Evolutionary conservation across 1,140 invertebrate genomes (phyloP), one percentile per base, ranked within the genome.

Genomic region (Drosophila paulistorum): DNA sequence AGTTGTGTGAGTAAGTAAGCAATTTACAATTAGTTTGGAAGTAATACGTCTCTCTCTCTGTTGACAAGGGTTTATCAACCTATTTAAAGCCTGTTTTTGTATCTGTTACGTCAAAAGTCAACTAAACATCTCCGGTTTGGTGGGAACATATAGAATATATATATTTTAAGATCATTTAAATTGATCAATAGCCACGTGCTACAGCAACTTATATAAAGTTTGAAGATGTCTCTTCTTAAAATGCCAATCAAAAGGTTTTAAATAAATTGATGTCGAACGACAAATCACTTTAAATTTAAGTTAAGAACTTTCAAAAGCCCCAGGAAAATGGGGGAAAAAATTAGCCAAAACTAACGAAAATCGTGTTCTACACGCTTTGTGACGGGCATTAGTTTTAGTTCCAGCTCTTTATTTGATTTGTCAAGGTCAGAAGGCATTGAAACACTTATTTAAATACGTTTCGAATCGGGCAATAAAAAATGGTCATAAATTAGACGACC

Each of bases 401-500:
- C 60, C 60, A 62, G 23, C 72, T 72, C 17, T 51, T 51, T 51
- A 51, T 48, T 51, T 14, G 45, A 81, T 71, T 69, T 66, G 35
- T 68, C 83, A 86, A 79, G 82, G 82, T 76, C 82, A 58, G 9
- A 51, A 33, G 23, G 65, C 41, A 78, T 26, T 63, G 61, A 74
- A 42, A 26, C 58, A 67, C 67, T 73, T 65, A 61, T 68, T 65
- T 37, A 67, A 84, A 79, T 71, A 45, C 20, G 51, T 69, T 79
- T 51, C 61, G 67, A 66, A 33, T 23, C 30, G 14, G 65, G 54
- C 48, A 65, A 72, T 85, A 77, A 77, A 77, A 81, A 65, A 60
- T 68, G 61, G 60, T 65, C 70, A 85, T 79, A 76, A 86, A 81
- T 81, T 78, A 84, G 68, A 37, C 37, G 77, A 33, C 33, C 63